phyloP scores from a whole-genome alignment of 2,113 vertebrate genomes.

The Notothenia rossii region DNA sequence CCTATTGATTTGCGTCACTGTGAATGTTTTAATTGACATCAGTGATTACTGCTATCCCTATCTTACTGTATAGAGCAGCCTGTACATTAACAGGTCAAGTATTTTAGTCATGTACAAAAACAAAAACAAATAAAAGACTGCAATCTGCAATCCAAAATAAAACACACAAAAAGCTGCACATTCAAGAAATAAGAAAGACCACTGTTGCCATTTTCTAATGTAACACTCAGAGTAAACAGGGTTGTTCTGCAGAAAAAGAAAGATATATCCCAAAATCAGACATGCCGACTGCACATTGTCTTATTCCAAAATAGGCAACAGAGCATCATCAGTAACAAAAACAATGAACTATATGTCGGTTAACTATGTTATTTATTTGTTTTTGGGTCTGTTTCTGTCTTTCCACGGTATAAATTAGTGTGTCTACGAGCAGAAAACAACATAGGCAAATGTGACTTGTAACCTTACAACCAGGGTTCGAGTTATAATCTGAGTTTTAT shows the following conservation, averaged over 20 bases:
- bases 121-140: constrained; percentile 8
- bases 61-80: neutral
- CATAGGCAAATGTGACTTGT: neutral
- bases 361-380: constrained; percentile 23
- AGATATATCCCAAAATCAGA: constrained; percentile 11
- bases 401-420: too few species aligned
- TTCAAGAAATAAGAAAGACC: constrained; percentile 21
- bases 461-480: neutral
- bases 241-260: constrained; percentile 31
- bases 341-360: neutral
- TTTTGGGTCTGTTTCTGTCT: constrained; percentile 28
- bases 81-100: neutral
- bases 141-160: constrained; percentile 5
- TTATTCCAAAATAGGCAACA: constrained; percentile 8
- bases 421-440: neutral
- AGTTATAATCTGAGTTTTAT: too few species aligned
- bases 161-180: constrained; percentile 40
- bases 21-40: neutral
- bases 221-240: constrained; percentile 52
- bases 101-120: constrained; percentile 5
- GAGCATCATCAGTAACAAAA: neutral
- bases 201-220: constrained; percentile 17
- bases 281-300: neutral
- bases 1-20: neutral
- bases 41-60: neutral